These are phyloP conservation scores for Mythimna pallens DNA, from an alignment of 2,888 invertebrate genomes.

Conservation along the genomic window DNA sequence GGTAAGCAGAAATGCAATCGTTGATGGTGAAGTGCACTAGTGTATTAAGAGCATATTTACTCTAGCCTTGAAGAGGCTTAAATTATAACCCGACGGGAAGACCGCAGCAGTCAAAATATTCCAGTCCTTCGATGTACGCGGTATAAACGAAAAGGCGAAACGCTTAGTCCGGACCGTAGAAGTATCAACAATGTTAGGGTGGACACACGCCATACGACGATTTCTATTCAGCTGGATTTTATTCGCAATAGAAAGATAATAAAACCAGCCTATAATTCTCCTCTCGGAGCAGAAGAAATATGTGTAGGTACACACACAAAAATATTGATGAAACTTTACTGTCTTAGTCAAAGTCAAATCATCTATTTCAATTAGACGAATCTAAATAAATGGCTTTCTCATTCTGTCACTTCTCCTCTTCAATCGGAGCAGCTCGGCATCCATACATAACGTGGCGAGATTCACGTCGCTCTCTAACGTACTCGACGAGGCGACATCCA, in stretches of 20 bases:
- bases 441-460: constrained; percentile 8
- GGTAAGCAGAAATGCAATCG: no score
- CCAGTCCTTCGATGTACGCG: no score
- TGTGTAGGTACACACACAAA: background rate
- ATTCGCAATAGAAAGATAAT: background rate
- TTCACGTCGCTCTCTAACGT: background rate
- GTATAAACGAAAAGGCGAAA: no score
- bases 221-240: background rate
- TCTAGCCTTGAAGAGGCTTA: no score
- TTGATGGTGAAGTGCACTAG: no score
- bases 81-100: no score
- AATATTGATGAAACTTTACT: background rate
- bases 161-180: no score
- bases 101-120: no score
- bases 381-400: background rate
- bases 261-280: background rate
- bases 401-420: constrained; percentile 1
- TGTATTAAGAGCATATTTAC: no score
- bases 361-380: background rate
- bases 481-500: background rate
- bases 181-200: no score
- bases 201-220: no score
- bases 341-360: background rate
- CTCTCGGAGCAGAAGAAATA: no score
- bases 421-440: constrained; percentile 36